phyloP scores from a whole-genome alignment of 2,888 invertebrate genomes.

The Rhagium mordax region DNA sequence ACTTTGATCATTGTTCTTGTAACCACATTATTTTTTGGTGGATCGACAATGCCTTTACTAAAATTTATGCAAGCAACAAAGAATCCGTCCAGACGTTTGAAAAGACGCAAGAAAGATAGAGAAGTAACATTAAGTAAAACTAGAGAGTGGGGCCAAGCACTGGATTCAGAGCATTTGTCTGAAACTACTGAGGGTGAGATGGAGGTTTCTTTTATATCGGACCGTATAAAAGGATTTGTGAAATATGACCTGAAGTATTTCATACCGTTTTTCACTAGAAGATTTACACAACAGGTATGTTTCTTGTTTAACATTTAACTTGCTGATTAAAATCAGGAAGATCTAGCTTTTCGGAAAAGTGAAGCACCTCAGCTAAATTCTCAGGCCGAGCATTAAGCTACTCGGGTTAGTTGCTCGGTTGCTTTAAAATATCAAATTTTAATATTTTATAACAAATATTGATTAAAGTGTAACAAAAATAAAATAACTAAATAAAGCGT shows the following conservation, averaged over 20 bases:
- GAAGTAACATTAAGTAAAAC: conserved; percentile 97
- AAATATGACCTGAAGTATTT: conserved; percentile 94
- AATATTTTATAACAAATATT: too few species aligned
- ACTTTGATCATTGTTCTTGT: conserved; percentile 98
- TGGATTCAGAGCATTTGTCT: conserved; percentile 94
- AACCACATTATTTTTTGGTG: conserved; percentile 95
- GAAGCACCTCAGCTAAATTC: too few species aligned
- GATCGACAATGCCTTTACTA: conserved; percentile 97
- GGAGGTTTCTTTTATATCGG: conserved; percentile 89
- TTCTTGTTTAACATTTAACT: neutral
- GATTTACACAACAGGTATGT: conserved; percentile 92
- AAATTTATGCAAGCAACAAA: conserved; percentile 88
- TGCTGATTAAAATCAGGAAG: too few species aligned
- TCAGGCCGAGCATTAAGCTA: too few species aligned
- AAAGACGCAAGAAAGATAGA: conserved; percentile 74
- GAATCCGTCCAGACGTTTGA: conserved; percentile 73
- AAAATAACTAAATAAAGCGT: too few species aligned
- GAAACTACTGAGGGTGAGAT: conserved; percentile 94
- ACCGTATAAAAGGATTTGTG: conserved; percentile 89
- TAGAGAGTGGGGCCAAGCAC: conserved; percentile 96
- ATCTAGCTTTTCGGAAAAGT: too few species aligned
- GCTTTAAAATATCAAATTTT: too few species aligned
- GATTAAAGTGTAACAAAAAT: too few species aligned
- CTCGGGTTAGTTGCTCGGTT: too few species aligned
- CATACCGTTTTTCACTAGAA: conserved; percentile 95